These are phyloP conservation scores for Chondrilla cf. caribensis DNA, from an alignment of 37 sponge, comb jelly and placozoan species.

Conservation along the genomic window DNA sequence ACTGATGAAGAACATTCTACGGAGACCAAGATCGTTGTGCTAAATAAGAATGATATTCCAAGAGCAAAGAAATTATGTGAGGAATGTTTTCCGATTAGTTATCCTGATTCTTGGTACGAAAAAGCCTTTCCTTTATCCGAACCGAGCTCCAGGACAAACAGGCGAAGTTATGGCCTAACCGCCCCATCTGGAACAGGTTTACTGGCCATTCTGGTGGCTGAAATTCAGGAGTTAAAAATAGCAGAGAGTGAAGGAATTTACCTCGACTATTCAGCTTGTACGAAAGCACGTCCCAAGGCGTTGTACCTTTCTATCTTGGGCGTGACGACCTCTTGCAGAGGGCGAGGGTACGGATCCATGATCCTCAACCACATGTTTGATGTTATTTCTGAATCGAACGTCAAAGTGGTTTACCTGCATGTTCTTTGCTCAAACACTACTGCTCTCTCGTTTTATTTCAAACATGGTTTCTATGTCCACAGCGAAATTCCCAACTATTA, in stretches of 20 bases:
- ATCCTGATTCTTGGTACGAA: slow-evolving; percentile 9
- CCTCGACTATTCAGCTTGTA: background rate
- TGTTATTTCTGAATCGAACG: background rate
- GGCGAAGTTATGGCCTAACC: background rate
- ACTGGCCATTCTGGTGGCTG: background rate
- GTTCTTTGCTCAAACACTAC: background rate
- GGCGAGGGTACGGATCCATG: background rate
- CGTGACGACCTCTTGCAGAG: background rate
- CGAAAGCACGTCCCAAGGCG: background rate
- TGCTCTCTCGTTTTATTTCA: slow-evolving; percentile 4
- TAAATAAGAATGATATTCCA: background rate
- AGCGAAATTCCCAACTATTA: background rate
- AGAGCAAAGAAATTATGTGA: background rate
- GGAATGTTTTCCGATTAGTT: slow-evolving; percentile 14
- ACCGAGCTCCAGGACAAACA: background rate
- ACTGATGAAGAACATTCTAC: background rate
- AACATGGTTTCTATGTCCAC: slow-evolving; percentile 1
- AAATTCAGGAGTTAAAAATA: background rate
- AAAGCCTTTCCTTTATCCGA: background rate
- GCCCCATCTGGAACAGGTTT: background rate
- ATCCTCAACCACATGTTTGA: slow-evolving; percentile 4
- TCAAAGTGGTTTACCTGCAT: slow-evolving; percentile 17
- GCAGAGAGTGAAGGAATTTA: background rate
- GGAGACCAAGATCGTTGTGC: background rate
- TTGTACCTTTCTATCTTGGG: slow-evolving; percentile 1